Evolutionary conservation across 2,113 vertebrate genomes (phyloP).

Genomic region (Probosciger aterrimus): DNA sequence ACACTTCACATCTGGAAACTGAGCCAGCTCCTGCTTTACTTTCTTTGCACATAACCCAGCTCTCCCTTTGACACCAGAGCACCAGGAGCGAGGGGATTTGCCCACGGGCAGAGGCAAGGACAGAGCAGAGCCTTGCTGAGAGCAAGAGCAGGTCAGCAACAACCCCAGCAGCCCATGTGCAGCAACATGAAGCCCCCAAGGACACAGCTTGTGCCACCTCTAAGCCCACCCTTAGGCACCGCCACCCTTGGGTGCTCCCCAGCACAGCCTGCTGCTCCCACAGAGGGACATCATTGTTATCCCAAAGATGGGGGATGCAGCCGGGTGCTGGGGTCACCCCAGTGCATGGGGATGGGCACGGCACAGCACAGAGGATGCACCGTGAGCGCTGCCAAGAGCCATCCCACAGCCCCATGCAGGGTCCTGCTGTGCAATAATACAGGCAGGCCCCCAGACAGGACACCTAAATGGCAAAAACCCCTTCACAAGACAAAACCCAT

Average conservation of each 20-base stretch:
- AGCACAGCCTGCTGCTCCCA: background rate
- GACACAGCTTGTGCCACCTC: background rate
- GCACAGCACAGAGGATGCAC: background rate
- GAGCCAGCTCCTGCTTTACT: background rate
- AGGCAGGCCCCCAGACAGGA: background rate
- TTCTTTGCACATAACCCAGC: background rate
- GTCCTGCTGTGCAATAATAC: background rate
- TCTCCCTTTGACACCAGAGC: background rate
- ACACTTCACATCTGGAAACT: accelerated
- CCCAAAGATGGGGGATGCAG: background rate
- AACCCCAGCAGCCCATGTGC: accelerated
- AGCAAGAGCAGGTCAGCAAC: background rate
- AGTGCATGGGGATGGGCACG: accelerated
- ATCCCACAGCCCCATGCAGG: background rate
- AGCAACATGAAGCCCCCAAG: background rate
- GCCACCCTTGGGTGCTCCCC: background rate
- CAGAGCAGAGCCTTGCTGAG: background rate
- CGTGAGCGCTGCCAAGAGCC: background rate
- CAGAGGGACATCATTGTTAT: too few relatives aligned
- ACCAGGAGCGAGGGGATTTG: background rate
- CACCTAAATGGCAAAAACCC: background rate
- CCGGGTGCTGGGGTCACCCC: background rate
- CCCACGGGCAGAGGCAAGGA: background rate
- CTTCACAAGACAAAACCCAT: background rate
- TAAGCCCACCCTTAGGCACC: background rate